Base-by-base conservation (phyloP, 2,113 vertebrate species). In the Eidolon helvum region DNA sequence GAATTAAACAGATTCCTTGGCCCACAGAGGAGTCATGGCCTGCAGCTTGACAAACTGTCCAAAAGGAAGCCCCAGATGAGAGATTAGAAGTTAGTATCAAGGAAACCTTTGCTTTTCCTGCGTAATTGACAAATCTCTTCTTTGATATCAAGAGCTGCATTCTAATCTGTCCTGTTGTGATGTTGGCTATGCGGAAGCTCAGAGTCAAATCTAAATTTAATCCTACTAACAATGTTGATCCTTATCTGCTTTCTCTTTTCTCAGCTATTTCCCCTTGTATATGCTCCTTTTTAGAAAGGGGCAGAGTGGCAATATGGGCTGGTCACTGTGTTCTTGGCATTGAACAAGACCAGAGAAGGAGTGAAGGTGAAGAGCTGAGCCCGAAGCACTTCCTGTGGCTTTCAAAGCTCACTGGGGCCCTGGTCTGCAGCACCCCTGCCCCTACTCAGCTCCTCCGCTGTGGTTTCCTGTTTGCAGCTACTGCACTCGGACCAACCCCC, bases 391-490 rank as follows among this genome's bases (percentile, higher is more conserved):
- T 97, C 82, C 97, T 97, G 97, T 95, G 96, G 97, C 95, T 97
- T 96, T 38, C 94, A 55, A 30, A 35, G 90, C 71, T 86, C 93
- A 19, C 85, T 4, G 40, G 57, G 71, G 83, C 78, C 43, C 57
- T 5, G 16, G 94, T 65, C 75, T 91, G 78, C 82, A 93, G 79
- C 57, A 22, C 66, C 61, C 72, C 84, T 33, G 88, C n/a, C 93
- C 85, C 65, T 55, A 66, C 15, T 35, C 55, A 35, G 48, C 85
- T 80, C 28, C 21, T 1, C 38, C 7, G 4, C 59, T 72, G 79
- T 59, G 96, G 97, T 94, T 98, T 98, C 97, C 97, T 96, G 97
- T 97, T 96, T 95, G 78, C 55, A 91, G 96, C 69, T 71, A 88
- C 75, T 19, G n/a, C 26, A 0, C 87, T n/a, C 12, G 65, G 82